Percentiles rank a stretch among this genome's conserved stretches.
These are phyloP conservation scores for Todus mexicanus DNA, from an alignment of 2,797 vertebrate species.

Conservation along the genomic window DNA sequence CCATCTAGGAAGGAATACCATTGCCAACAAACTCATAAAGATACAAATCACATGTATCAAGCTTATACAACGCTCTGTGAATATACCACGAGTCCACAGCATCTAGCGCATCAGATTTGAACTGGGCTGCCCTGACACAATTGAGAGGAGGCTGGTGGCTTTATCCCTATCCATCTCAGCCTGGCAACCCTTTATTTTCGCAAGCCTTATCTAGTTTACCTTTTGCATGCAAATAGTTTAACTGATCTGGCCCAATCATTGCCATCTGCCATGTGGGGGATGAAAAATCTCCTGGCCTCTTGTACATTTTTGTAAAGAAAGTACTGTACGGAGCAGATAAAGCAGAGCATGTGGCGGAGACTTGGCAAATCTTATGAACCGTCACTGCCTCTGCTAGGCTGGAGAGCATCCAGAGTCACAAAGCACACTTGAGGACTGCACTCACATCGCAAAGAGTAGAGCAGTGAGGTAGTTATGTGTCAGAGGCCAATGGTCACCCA, in stretches of 20 bases:
- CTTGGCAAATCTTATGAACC: not conserved
- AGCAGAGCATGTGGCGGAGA: rapidly evolving
- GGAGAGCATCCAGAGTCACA: not conserved
- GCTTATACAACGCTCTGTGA: not conserved
- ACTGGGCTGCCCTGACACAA: not conserved
- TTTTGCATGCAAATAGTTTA: not conserved
- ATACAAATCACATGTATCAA: not conserved
- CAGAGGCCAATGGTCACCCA: not conserved
- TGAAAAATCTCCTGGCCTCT: not conserved
- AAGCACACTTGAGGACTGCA: not conserved
- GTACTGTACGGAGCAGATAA: rapidly evolving
- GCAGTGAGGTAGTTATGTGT: rapidly evolving
- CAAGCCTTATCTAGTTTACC: not conserved
- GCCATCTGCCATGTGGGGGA: not conserved
- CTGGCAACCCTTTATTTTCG: not conserved
- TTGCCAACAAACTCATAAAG: constrained; percentile 18
- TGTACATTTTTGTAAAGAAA: not conserved
- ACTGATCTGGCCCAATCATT: not conserved
- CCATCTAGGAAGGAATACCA: not conserved
- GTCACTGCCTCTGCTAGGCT: not conserved
- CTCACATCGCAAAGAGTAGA: not conserved
- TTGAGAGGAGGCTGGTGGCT: not conserved
- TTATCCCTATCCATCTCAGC: not conserved
- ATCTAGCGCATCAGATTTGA: not conserved
- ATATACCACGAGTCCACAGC: not conserved